Evolutionary conservation across 2,113 vertebrate genomes (phyloP).

Genomic region (Chiloscyllium plagiosum): DNA sequence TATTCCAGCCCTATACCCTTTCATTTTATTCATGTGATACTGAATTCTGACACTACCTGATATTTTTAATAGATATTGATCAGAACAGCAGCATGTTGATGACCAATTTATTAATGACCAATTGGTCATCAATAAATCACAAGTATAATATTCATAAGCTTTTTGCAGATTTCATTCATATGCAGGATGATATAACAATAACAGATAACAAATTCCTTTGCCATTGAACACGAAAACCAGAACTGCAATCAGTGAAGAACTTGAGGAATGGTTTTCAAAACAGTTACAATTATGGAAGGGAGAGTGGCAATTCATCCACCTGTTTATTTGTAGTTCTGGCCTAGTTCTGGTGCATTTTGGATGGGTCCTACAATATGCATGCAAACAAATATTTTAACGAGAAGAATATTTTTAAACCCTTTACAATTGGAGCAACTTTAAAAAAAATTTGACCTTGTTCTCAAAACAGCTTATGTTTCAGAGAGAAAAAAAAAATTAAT

Average conservation of each 20-base stretch:
- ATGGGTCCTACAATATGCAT: background rate
- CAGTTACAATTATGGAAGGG: background rate
- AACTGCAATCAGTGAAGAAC: background rate
- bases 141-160: background rate
- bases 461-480: background rate
- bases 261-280: background rate
- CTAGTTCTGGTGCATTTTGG: background rate
- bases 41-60: background rate
- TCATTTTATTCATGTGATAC: background rate
- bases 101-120: too few relatives aligned
- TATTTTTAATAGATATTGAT: background rate
- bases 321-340: background rate
- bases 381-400: background rate
- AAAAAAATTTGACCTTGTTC: too few relatives aligned
- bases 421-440: background rate
- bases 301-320: background rate
- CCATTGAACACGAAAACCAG: background rate
- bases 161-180: too few relatives aligned
- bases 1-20: background rate
- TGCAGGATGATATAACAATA: background rate
- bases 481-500: background rate
- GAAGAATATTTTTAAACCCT: background rate
- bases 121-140: background rate
- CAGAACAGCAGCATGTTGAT: too few relatives aligned
- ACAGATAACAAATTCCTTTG: background rate